These are phyloP conservation scores for Atlantisia rogersi DNA, from an alignment of 2,113 vertebrate genomes.

Conservation along the genomic window DNA sequence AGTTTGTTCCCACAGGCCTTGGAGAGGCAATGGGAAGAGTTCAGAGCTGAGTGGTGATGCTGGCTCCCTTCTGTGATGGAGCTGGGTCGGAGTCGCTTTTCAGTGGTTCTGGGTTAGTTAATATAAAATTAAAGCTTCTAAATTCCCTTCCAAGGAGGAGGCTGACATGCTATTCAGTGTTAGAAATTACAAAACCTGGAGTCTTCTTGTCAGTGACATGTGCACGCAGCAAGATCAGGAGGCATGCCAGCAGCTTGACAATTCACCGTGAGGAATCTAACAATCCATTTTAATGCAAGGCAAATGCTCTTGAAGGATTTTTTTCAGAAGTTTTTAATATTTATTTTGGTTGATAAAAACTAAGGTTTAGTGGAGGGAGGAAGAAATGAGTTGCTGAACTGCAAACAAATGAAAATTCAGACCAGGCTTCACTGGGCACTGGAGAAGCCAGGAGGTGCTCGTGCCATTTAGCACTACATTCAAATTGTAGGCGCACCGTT, in stretches of 20 bases:
- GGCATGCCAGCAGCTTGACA: not conserved
- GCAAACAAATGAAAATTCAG: conserved; percentile 16
- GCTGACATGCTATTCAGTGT: not conserved
- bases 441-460: not conserved
- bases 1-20: not conserved
- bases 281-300: not conserved
- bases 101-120: not conserved
- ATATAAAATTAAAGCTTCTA: not conserved
- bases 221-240: not conserved
- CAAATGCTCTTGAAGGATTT: not conserved
- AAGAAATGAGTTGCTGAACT: not conserved
- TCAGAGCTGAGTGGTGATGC: not conserved
- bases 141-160: not conserved
- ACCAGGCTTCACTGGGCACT: not conserved
- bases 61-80: not conserved
- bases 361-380: not conserved
- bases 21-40: not conserved
- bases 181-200: not conserved
- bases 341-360: conserved; percentile 17
- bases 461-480: not conserved
- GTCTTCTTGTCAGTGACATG: not conserved
- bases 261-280: not conserved
- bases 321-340: not conserved
- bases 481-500: not conserved
- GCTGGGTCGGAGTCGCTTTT: not conserved